A percentile compares a stretch with the other conserved stretches of the same genome.
phyloP scores from a whole-genome alignment of 2,797 vertebrate genomes.

The Cossypha heuglini region DNA sequence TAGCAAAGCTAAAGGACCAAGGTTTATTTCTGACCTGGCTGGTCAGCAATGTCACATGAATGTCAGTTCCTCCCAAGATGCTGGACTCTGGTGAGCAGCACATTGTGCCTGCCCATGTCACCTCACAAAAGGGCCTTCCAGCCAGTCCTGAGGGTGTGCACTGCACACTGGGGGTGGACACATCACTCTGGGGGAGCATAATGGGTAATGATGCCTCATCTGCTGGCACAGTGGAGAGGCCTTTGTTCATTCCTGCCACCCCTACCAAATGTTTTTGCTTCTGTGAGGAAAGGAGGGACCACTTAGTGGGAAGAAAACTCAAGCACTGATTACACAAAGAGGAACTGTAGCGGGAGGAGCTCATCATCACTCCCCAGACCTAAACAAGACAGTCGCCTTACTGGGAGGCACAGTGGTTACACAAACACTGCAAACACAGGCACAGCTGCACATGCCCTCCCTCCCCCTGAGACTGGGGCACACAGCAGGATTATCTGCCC shows the following conservation, averaged over 20 bases:
- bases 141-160: accelerated
- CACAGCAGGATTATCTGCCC: not conserved
- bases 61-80: not conserved
- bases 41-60: not conserved
- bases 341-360: not conserved
- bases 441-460: not conserved
- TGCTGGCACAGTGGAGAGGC: not conserved
- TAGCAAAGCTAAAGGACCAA: not conserved
- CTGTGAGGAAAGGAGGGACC: not conserved
- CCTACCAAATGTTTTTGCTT: not conserved
- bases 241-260: not conserved
- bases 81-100: not conserved
- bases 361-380: not conserved
- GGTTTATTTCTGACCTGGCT: not conserved
- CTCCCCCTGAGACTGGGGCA: not conserved
- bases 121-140: not conserved
- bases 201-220: accelerated
- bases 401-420: not conserved
- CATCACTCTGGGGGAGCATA: not conserved
- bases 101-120: not conserved
- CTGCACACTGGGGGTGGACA: not conserved
- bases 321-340: not conserved
- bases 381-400: not conserved
- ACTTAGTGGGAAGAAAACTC: not conserved
- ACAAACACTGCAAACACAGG: not conserved